phyloP scores from a whole-genome alignment of 2,113 vertebrate genomes.

The Menura novaehollandiae region DNA sequence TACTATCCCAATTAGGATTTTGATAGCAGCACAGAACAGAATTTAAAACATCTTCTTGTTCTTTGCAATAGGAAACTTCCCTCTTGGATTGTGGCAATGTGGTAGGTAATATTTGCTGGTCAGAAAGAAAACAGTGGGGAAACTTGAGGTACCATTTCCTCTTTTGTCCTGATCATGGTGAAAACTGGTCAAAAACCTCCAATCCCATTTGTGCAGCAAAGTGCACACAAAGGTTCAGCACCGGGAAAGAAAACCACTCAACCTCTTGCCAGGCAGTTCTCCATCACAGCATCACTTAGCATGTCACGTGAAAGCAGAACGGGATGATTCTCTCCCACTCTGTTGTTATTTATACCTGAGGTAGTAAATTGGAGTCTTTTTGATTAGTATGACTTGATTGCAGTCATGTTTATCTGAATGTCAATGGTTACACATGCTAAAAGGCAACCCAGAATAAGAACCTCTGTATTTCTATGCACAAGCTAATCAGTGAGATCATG shows the following conservation, averaged over 20 bases:
- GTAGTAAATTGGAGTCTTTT: slow-evolving; percentile 8
- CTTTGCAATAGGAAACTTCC: background rate
- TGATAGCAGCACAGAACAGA: background rate
- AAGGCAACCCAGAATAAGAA: slow-evolving; percentile 3
- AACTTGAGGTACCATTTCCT: background rate
- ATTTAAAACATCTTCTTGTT: background rate
- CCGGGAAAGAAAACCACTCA: background rate
- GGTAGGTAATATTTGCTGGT: fast-evolving
- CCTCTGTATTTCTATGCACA: background rate
- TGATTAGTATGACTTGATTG: slow-evolving; percentile 50
- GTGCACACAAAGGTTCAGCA: background rate
- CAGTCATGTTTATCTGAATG: slow-evolving; percentile 30
- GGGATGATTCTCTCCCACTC: background rate
- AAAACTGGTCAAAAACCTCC: background rate
- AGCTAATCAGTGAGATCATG: background rate
- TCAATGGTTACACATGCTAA: slow-evolving; percentile 10
- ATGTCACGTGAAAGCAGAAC: background rate
- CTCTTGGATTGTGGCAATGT: background rate
- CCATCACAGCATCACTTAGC: background rate
- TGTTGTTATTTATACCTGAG: slow-evolving; percentile 51
- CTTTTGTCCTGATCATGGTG: background rate
- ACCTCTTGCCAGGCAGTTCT: background rate
- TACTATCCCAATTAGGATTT: background rate
- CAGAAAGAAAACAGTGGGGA: background rate
- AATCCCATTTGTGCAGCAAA: background rate